phyloP scores from a whole-genome alignment of 2,113 vertebrate species.

The Antechinus stuartii region DNA sequence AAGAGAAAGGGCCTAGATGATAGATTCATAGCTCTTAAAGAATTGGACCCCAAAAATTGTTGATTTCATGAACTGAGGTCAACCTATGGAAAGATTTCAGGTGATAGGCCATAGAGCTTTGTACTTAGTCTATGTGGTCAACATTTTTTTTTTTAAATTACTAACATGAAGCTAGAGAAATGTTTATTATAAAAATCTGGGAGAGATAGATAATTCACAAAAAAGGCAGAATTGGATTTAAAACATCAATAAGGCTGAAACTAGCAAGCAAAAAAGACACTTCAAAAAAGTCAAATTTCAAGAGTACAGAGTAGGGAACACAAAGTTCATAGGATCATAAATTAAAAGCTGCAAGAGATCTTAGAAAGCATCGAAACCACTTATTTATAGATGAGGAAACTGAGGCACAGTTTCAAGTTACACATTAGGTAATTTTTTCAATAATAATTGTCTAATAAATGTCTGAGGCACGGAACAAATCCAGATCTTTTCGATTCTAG shows the following conservation, averaged over 20 bases:
- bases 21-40: not conserved
- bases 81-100: not conserved
- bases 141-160: conserved; percentile 32
- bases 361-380: not conserved
- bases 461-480: not conserved
- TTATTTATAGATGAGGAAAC: not conserved
- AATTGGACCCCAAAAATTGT: not conserved
- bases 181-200: not conserved
- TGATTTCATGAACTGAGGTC: not conserved
- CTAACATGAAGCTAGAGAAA: not conserved
- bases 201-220: not conserved
- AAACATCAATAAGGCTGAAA: not conserved
- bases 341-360: not conserved
- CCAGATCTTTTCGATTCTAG: not conserved
- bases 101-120: not conserved
- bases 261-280: not conserved
- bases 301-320: not conserved
- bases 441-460: not conserved
- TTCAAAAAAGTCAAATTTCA: not conserved
- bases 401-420: not conserved
- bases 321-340: not conserved
- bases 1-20: not conserved
- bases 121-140: not conserved
- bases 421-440: too few relatives aligned
- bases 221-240: not conserved